Evolutionary conservation across 2,888 invertebrate genomes (phyloP).

Genomic region (Drosophila quasianomalipes): DNA sequence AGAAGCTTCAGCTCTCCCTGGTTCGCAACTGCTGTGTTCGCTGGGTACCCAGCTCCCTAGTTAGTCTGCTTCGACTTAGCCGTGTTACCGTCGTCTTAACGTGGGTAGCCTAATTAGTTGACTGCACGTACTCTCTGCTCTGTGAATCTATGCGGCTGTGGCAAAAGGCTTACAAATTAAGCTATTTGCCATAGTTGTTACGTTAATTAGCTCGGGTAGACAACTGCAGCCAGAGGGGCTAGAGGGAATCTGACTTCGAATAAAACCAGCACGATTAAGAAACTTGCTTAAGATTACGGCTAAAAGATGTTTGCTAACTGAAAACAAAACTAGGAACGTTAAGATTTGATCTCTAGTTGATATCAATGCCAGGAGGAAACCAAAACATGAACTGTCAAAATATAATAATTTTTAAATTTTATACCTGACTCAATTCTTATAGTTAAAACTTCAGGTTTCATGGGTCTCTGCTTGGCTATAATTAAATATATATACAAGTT

Average conservation of each 20-base stretch:
- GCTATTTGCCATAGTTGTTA: constrained; percentile 67
- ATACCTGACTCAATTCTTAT: not conserved
- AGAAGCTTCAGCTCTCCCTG: constrained; percentile 52
- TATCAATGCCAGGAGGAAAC: not conserved
- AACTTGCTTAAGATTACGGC: not conserved
- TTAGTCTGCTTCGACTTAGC: not conserved
- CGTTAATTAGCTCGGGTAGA: constrained; percentile 55
- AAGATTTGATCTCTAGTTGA: not conserved
- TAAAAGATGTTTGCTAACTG: not conserved
- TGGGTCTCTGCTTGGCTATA: not conserved
- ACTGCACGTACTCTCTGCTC: constrained; percentile 56
- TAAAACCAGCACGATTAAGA: constrained; percentile 11
- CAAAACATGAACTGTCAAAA: not conserved
- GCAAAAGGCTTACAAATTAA: constrained; percentile 70
- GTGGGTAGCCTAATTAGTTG: constrained; percentile 66
- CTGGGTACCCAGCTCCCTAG: constrained; percentile 1
- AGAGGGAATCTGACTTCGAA: not conserved
- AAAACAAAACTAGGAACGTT: not conserved
- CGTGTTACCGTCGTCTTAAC: constrained; percentile 49
- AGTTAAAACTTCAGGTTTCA: not conserved
- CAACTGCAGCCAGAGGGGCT: not conserved
- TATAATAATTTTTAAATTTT: not conserved
- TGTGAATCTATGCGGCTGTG: constrained; percentile 7
- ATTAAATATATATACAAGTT: not conserved
- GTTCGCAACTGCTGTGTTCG: not conserved